Evolutionary conservation across 2,888 invertebrate species (phyloP).

Genomic region (Drosophila gaucha): DNA sequence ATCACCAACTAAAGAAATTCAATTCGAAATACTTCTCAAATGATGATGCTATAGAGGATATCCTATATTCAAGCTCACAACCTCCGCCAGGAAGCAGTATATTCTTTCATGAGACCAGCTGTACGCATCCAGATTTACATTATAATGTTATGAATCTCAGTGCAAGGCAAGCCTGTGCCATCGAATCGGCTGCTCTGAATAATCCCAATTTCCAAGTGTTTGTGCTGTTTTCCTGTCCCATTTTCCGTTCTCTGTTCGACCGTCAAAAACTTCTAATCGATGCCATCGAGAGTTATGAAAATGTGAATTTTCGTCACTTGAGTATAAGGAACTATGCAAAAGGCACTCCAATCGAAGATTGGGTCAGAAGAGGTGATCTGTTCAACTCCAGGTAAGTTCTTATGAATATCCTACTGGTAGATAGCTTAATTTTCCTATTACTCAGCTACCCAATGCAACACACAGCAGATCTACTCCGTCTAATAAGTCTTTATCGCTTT

Average conservation of each 20-base stretch:
- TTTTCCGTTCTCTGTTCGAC: conserved; percentile 32
- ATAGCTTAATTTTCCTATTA: neutral
- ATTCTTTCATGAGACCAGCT: conserved; percentile 84
- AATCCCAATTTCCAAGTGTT: conserved; percentile 83
- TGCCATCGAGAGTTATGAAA: conserved; percentile 76
- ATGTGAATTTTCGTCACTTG: conserved; percentile 80
- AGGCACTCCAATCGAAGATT: conserved; percentile 81
- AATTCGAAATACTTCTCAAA: neutral
- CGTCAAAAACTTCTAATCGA: conserved; percentile 59
- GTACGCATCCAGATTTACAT: conserved; percentile 34
- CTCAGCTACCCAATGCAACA: conserved; percentile 63
- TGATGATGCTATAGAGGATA: neutral
- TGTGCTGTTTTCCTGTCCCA: conserved; percentile 81
- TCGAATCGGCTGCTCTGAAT: conserved; percentile 83
- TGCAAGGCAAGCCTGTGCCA: conserved; percentile 83
- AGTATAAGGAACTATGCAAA: conserved; percentile 81
- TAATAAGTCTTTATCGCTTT: conserved; percentile 88
- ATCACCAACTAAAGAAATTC: neutral
- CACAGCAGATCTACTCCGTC: conserved; percentile 81
- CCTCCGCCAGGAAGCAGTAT: conserved; percentile 80
- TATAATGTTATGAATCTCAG: conserved; percentile 66
- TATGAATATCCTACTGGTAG: neutral
- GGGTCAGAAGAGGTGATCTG: conserved; percentile 76
- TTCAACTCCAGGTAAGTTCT: conserved; percentile 62
- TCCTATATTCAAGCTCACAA: conserved; percentile 39